Base-by-base conservation (phyloP, 2,888 invertebrate genomes). In the Agrochola macilenta region DNA sequence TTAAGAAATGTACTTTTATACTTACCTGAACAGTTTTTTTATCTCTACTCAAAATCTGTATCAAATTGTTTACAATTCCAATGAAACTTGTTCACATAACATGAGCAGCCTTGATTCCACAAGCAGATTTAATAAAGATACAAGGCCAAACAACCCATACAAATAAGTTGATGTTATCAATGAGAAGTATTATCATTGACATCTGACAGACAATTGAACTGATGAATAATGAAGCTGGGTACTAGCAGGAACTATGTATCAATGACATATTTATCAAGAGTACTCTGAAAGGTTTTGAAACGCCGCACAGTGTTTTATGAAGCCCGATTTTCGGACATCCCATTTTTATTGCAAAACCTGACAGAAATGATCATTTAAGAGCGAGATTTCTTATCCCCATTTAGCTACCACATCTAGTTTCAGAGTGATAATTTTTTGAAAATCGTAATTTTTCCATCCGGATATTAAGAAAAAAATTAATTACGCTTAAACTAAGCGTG, bases 131-230 rank as follows among this genome's bases (percentile, higher is more conserved):
- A 72, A 66, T 83, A 83, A 61, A 69, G 65, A 79, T 79, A 82
- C 85, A 87, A 88, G 88, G 88, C 70, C 77, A 79, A 74, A 79
- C 66, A 76, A 81, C 35, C 74, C 66, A 83, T 77, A 82, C 60
- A 82, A 61, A 71, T 69, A 76, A 23, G 14, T 77, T 60, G 79
- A 84, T 84, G 61, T 68, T 83, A 81, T 78, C 82, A 82, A 70
- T 76, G 72, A 81, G 49, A 80, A 58, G 17, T 60, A 71, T 70
- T 60, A 68, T 68, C 66, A 87, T 64, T 82, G 75, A 77, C 71
- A 83, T 70, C 54, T 87, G 74, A 83, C 66, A 79, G 74, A 75
- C 78, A 88, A 80, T 72, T 79, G 64, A 72, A 77, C 63, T 60
- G 69, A 69, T 77, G 64, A 77, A 65, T 69, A 82, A 69, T 76